Percentiles rank a stretch among this genome's conserved stretches.
These are phyloP conservation scores for Oreochromis mossambicus DNA, from an alignment of 2,797 vertebrate genomes.

Conservation along the genomic window DNA sequence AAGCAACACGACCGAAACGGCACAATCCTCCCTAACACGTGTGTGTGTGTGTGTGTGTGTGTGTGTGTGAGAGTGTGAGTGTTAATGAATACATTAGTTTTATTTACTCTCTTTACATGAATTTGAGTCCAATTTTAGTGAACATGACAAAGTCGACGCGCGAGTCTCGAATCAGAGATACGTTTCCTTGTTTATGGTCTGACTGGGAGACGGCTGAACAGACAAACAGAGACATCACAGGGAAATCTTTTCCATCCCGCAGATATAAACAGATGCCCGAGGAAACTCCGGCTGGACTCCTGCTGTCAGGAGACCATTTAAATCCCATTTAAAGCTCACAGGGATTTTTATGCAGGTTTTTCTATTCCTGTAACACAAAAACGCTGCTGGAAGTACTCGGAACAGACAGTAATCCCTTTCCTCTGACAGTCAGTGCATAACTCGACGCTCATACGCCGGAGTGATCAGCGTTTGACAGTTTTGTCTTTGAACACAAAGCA, in stretches of 20 bases:
- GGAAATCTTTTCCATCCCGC: not conserved
- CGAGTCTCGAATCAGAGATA: not conserved
- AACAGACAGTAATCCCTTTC: not conserved
- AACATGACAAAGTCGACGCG: not conserved
- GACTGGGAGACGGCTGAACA: not conserved
- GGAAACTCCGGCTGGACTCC: not conserved
- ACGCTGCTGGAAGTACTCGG: not conserved
- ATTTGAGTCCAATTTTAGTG: not conserved
- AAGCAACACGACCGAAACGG: not conserved
- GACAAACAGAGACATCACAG: not conserved
- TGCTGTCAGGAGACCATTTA: not conserved
- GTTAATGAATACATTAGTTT: not conserved
- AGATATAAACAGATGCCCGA: not conserved
- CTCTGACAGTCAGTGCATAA: not conserved
- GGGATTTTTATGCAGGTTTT: not conserved
- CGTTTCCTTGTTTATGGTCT: not conserved
- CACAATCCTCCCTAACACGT: not conserved
- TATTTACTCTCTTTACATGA: not conserved
- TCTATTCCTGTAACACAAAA: not conserved
- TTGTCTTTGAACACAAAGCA: not conserved
- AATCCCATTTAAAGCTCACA: conserved; percentile 12
- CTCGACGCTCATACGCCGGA: not conserved
- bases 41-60: not conserved
- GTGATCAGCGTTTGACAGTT: not conserved
- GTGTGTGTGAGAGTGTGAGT: not conserved